Conservation (phyloP, 1,140 invertebrate genomes). For the Nautilus pompilius region DNA sequence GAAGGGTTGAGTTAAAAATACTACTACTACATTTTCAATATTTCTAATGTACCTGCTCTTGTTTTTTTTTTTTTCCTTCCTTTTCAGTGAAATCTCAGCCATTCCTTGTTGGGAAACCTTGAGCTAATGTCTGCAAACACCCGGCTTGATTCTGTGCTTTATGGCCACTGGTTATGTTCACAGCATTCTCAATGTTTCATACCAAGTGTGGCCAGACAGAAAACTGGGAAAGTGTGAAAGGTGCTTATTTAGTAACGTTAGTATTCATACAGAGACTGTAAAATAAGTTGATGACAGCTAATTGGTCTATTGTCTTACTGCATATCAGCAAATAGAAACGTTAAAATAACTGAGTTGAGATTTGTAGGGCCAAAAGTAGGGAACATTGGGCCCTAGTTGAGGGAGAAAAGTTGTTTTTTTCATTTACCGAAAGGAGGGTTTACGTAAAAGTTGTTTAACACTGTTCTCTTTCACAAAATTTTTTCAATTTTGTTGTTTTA, state of each 20-base stretch:
- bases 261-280: not conserved
- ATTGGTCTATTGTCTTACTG: not conserved
- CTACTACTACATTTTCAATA: not conserved
- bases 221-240: not conserved
- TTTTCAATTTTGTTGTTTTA: too few relatives aligned
- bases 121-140: constrained; percentile 12
- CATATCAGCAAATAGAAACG: too few relatives aligned
- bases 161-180: not conserved
- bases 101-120: constrained; percentile 27
- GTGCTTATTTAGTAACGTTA: not conserved
- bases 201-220: not conserved
- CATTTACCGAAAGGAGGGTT: too few relatives aligned
- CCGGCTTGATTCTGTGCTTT: not conserved
- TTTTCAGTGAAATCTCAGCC: constrained; percentile 19
- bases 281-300: too few relatives aligned
- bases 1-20: not conserved
- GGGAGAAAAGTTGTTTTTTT: too few relatives aligned
- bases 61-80: too few relatives aligned
- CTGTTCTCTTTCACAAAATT: too few relatives aligned
- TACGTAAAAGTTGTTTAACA: too few relatives aligned
- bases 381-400: too few relatives aligned
- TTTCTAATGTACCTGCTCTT: too few relatives aligned
- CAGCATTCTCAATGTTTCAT: not conserved
- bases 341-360: too few relatives aligned
- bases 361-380: too few relatives aligned